These are phyloP conservation scores for Eurystomus glaucurus DNA, from an alignment of 2,797 vertebrate genomes.

Conservation along the genomic window DNA sequence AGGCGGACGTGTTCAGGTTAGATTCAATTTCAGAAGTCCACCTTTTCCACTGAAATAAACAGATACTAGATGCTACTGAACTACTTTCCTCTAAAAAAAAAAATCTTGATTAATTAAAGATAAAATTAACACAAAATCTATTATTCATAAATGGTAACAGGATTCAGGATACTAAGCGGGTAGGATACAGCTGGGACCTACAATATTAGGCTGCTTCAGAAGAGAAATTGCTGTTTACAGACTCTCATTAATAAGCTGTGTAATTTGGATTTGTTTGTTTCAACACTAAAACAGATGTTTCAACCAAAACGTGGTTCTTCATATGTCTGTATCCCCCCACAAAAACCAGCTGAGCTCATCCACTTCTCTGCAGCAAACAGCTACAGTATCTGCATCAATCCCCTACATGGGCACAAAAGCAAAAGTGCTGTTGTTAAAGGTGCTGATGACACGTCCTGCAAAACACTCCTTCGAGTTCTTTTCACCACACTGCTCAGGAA, in stretches of 20 bases:
- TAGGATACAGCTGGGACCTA: neutral
- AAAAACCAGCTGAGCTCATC: neutral
- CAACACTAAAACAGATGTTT: neutral
- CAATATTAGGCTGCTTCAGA: neutral
- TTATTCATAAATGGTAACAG: accelerated
- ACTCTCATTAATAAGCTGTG: neutral
- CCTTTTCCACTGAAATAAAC: neutral
- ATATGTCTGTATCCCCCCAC: neutral
- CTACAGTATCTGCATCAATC: accelerated
- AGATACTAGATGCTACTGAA: neutral
- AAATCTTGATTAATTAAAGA: neutral
- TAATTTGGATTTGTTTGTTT: slow-evolving; percentile 8
- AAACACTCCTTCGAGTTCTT: neutral
- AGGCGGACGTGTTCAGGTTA: neutral
- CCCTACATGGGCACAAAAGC: accelerated
- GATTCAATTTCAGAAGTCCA: neutral
- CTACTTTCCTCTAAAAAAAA: neutral
- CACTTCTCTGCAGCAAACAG: accelerated
- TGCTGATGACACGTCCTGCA: neutral
- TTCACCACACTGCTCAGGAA: neutral
- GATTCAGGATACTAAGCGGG: neutral
- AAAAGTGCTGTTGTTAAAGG: neutral
- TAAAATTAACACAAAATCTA: neutral
- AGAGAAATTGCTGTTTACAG: slow-evolving; percentile 44
- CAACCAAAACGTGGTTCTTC: neutral